Percentiles rank a stretch among this genome's conserved stretches.
phyloP scores from a whole-genome alignment of 2,113 vertebrate genomes.

The Cebidichthys violaceus region DNA sequence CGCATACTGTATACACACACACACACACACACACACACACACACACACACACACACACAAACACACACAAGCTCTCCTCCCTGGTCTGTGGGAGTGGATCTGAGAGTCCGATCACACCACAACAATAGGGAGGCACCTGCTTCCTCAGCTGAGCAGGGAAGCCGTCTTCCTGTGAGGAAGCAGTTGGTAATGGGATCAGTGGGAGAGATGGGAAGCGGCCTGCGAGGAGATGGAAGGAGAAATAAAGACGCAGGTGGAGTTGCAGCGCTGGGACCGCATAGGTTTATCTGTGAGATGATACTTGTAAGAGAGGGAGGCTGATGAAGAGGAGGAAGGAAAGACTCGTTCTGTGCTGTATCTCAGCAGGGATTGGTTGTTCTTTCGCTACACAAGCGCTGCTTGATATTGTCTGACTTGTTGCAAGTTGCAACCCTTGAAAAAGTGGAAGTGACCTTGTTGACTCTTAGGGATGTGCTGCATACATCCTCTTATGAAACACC shows the following conservation, averaged over 20 bases:
- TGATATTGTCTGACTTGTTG: slow-evolving; percentile 53
- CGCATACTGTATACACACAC: slow-evolving; percentile 19
- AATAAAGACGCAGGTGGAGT: slow-evolving; percentile 39
- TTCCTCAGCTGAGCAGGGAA: slow-evolving; percentile 79
- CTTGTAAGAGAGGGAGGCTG: neutral
- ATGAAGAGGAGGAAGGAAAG: neutral
- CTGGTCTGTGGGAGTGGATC: slow-evolving; percentile 81
- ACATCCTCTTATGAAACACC: slow-evolving; percentile 84
- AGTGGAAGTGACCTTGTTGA: slow-evolving; percentile 85
- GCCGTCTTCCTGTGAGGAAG: slow-evolving; percentile 83
- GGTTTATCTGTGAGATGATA: neutral
- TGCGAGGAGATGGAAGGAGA: slow-evolving; percentile 41
- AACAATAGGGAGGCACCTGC: slow-evolving; percentile 86
- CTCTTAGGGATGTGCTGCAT: slow-evolving; percentile 69
- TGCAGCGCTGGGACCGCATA: neutral
- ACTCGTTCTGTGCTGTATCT: neutral
- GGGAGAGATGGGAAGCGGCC: slow-evolving; percentile 58
- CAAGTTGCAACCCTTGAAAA: slow-evolving; percentile 70
- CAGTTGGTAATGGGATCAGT: slow-evolving; percentile 81
- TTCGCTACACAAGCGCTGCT: neutral
- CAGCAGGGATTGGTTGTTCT: neutral
- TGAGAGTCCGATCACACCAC: slow-evolving; percentile 76
- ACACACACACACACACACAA: slow-evolving; percentile 7
- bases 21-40: no score
- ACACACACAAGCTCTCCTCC: slow-evolving; percentile 21